Conservation (phyloP, 2,888 invertebrate species). For the Peribatodes rhomboidaria region DNA sequence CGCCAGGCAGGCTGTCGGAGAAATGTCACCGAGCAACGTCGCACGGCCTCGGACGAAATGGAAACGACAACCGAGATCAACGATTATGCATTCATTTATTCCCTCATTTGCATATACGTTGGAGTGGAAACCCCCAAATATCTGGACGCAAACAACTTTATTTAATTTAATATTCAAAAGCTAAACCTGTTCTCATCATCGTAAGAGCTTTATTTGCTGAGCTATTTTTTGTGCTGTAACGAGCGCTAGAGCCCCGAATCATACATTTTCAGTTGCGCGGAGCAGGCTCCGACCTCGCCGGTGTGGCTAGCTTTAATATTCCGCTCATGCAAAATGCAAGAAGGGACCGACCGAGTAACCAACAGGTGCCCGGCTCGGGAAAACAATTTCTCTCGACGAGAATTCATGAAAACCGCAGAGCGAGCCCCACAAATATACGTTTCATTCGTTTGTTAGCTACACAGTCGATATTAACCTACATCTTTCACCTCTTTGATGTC, state of each 20-base stretch:
- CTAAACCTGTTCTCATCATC: constrained; percentile 18
- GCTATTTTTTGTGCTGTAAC: constrained; percentile 4
- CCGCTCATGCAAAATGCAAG: constrained; percentile 25
- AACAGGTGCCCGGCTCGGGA: constrained; percentile 21
- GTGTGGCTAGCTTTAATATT: constrained; percentile 13
- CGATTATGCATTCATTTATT: constrained; percentile 32
- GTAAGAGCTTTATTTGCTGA: constrained; percentile 18
- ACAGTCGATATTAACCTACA: constrained; percentile 25
- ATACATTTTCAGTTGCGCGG: not conserved
- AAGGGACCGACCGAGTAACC: constrained; percentile 1
- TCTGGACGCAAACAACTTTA: constrained; percentile 16
- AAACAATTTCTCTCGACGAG: not conserved
- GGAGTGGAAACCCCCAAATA: constrained; percentile 33
- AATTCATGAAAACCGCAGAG: constrained; percentile 22
- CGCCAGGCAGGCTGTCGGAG: not conserved
- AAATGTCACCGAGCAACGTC: constrained; percentile 21
- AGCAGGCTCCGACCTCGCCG: constrained; percentile 1
- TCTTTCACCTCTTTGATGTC: constrained; percentile 39
- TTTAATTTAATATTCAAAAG: constrained; percentile 33
- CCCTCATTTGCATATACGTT: constrained; percentile 39
- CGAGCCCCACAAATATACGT: constrained; percentile 6
- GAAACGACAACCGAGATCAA: constrained; percentile 28
- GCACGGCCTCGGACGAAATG: constrained; percentile 37
- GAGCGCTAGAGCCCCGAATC: constrained; percentile 9
- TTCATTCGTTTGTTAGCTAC: constrained; percentile 14